Evolutionary conservation across 2,888 invertebrate species (phyloP).

Genomic region (Mimas tiliae): DNA sequence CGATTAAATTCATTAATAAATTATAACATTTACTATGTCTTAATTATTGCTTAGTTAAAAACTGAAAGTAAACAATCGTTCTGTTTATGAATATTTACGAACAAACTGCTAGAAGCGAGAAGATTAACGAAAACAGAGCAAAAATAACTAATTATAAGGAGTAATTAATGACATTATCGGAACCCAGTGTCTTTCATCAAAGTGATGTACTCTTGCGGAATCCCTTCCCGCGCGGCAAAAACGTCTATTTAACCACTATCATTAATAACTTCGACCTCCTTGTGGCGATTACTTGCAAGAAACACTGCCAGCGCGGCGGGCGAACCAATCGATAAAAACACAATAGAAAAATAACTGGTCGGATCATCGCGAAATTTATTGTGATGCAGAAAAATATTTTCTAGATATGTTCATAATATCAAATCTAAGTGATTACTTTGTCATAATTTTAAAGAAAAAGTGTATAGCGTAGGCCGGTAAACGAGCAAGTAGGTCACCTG

Average conservation of each 20-base stretch:
- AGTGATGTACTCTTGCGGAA: constrained; percentile 39
- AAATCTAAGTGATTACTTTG: no score
- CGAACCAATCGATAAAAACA: constrained; percentile 8
- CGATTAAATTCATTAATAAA: no score
- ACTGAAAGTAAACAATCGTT: no score
- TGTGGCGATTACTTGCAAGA: constrained; percentile 48
- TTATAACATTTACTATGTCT: no score
- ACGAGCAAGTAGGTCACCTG: no score
- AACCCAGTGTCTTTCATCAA: constrained; percentile 39
- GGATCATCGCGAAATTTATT: not conserved
- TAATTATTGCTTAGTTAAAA: no score
- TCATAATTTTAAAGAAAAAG: no score
- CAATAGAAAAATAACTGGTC: constrained; percentile 6
- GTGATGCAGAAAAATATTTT: not conserved
- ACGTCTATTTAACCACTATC: constrained; percentile 47
- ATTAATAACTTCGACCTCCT: constrained; percentile 47
- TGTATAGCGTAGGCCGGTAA: no score
- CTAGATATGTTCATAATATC: not conserved
- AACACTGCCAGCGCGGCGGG: constrained; percentile 25
- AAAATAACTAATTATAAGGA: constrained; percentile 12
- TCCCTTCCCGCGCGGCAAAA: constrained; percentile 37
- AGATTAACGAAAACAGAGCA: not conserved
- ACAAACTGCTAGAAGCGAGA: not conserved
- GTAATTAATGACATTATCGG: constrained; percentile 43
- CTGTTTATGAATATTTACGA: not conserved